Conservation (phyloP, 2,113 vertebrate genomes). For the Orthonyx spaldingii region DNA sequence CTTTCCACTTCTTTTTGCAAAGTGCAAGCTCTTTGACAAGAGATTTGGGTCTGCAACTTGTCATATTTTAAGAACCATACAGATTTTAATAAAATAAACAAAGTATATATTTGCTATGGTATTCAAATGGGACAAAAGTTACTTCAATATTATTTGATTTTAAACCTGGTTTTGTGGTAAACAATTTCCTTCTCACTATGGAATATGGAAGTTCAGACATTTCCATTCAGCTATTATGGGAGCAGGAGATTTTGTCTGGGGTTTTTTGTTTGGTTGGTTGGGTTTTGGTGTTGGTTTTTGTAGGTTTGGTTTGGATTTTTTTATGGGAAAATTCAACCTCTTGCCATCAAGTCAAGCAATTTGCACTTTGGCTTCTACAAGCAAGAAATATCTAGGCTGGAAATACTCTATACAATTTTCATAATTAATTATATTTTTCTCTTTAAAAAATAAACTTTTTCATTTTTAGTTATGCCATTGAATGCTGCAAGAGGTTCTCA, state of each 20-base stretch:
- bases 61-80: not conserved
- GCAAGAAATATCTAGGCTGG: not conserved
- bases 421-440: not conserved
- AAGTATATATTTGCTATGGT: not conserved
- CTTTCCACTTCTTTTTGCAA: not conserved
- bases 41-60: not conserved
- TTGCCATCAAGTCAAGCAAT: not conserved
- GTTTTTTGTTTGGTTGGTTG: not conserved
- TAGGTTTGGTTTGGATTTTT: not conserved
- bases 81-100: not conserved
- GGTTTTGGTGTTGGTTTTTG: not conserved
- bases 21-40: not conserved
- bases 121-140: not conserved
- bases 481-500: not conserved
- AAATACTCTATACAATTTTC: not conserved
- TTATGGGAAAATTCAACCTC: not conserved
- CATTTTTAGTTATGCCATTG: not conserved
- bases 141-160: not conserved
- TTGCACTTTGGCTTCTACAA: not conserved
- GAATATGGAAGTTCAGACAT: not conserved
- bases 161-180: not conserved
- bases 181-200: not conserved
- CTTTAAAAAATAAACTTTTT: not conserved
- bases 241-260: not conserved
- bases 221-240: not conserved